Base-by-base conservation (phyloP, 2,888 invertebrate species). In the Conistra vaccinii region DNA sequence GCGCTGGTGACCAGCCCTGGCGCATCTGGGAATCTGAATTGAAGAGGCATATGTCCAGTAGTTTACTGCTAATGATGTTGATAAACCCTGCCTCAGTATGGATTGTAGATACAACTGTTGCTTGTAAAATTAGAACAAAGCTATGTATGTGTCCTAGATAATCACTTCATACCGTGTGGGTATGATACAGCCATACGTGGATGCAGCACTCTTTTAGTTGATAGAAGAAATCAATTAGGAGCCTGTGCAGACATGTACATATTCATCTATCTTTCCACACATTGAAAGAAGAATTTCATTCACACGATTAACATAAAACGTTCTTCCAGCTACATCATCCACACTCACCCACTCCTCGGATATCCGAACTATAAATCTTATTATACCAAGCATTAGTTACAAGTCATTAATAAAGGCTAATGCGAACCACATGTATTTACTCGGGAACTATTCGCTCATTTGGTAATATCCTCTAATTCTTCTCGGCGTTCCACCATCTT, bases 381-480 rank as follows among this genome's bases (percentile, higher is more conserved):
- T 71, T 73, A 48, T 48, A 71, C 67, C n/a, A 32, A 70, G 60
- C 80, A 87, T 88, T 87, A n/a, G 78, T 82, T 83, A 74, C 80
- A 84, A 77, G 76, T 76, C 76, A 85, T 84, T 78, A 85, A 85
- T 85, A 85, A 58, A 76, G n/a, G 20, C 69, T 68, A 73, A 84
- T 77, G 73, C 61, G 75, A 78, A 83, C 83, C 87, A 86, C 85
- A 85, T 89, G 82, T 87, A 79, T 76, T 76, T 86, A 77, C 80
- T 83, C 67, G 80, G 80, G 75, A 75, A 81, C 63, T 60, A 45
- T 81, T 57, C 53, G 73, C 87, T 68, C 62, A 57, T 55, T 77
- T 61, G 53, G 63, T 55, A 71, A 79, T 48, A 63, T 71, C 39
- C 29, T 63, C 9, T 61, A 48, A 60, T 58, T 67, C 58, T 63